Percentiles rank a stretch among this genome's conserved stretches.
These are phyloP conservation scores for Steinernema carpocapsae DNA, from an alignment of 2,888 invertebrate genomes.

Conservation along the genomic window DNA sequence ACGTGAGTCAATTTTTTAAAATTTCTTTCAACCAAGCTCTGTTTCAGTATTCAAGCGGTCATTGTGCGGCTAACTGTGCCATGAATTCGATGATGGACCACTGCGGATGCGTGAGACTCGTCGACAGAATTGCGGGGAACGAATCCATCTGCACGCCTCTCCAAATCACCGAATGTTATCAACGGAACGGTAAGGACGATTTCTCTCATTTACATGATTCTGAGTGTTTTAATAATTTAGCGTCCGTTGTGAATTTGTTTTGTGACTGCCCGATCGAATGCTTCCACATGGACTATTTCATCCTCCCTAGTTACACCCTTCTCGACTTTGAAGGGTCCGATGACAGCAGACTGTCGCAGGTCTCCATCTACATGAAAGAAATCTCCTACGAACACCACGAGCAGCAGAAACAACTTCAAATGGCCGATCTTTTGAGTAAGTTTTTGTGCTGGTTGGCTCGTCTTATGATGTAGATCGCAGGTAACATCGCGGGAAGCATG, in stretches of 20 bases:
- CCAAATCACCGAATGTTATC: constrained; percentile 37
- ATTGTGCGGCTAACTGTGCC: constrained; percentile 52
- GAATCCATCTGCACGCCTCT: constrained; percentile 40
- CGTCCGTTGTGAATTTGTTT: neutral
- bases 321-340: constrained; percentile 1
- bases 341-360: constrained; percentile 35
- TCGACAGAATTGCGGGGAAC: constrained; percentile 20
- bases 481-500: constrained; percentile 62
- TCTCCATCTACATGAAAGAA: constrained; percentile 50
- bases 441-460: neutral
- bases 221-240: neutral
- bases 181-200: constrained; percentile 1
- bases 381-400: constrained; percentile 54
- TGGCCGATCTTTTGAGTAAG: constrained; percentile 54
- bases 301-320: constrained; percentile 23
- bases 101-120: constrained; percentile 52
- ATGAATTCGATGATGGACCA: constrained; percentile 37
- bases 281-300: constrained; percentile 21
- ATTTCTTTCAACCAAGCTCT: neutral
- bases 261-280: constrained; percentile 29
- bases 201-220: no score
- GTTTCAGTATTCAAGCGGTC: constrained; percentile 50
- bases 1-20: constrained; percentile 31
- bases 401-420: constrained; percentile 59
- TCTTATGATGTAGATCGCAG: constrained; percentile 11